Conservation (phyloP, 2,113 vertebrate species). For the Notarius quadriscutis region DNA sequence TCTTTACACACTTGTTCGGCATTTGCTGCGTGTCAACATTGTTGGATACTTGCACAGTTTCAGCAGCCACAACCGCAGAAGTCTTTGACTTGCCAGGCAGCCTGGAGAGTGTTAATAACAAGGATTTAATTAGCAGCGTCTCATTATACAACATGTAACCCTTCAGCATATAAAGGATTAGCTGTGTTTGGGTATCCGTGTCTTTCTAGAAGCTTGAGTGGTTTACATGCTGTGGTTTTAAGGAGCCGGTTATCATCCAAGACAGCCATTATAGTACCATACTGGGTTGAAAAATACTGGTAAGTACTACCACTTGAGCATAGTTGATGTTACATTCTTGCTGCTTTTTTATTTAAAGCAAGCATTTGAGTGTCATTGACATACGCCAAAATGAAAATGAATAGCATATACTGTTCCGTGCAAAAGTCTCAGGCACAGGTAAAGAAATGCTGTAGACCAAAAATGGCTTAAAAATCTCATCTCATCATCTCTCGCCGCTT, state of each 20-base stretch:
- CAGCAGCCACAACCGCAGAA: neutral
- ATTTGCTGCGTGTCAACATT: neutral
- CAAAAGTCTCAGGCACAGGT: too few species aligned
- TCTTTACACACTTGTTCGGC: conserved; percentile 23
- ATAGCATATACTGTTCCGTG: neutral
- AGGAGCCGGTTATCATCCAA: neutral
- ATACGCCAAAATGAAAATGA: neutral
- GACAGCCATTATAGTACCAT: neutral
- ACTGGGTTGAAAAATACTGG: neutral
- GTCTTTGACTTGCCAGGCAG: neutral
- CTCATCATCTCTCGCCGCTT: too few species aligned
- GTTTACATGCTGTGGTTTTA: neutral
- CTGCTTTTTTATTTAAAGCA: neutral
- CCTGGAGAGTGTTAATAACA: conserved; percentile 30
- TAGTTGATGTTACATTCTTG: neutral
- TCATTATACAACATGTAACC: neutral
- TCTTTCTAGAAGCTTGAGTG: neutral
- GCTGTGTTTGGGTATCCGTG: conserved; percentile 14
- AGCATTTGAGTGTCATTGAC: neutral
- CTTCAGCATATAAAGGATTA: conserved; percentile 18
- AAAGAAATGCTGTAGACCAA: too few species aligned
- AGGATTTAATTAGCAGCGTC: conserved; percentile 34
- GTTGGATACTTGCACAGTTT: conserved; percentile 9
- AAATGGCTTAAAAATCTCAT: too few species aligned
- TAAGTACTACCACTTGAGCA: neutral